Percentiles rank a stretch among this genome's conserved stretches.
These are phyloP conservation scores for Byasa hedistus DNA, from an alignment of 2,888 invertebrate species.

Conservation along the genomic window DNA sequence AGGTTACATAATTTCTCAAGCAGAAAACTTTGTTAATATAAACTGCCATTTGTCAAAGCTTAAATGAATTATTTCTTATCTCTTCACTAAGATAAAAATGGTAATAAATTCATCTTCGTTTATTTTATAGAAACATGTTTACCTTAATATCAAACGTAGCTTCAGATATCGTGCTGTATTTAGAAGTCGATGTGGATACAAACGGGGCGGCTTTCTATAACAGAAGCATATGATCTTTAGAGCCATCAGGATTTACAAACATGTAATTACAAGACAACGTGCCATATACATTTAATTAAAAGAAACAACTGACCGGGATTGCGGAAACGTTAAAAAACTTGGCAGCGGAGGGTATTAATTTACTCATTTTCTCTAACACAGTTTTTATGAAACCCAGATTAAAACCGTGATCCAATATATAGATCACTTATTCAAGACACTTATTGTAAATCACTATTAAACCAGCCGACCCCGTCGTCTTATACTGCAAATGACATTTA, in stretches of 20 bases:
- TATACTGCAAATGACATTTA: slow-evolving; percentile 23
- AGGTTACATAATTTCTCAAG: slow-evolving; percentile 67
- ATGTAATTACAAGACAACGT: slow-evolving; percentile 1
- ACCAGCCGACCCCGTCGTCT: slow-evolving; percentile 21
- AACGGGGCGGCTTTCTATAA: slow-evolving; percentile 68
- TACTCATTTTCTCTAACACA: slow-evolving; percentile 64
- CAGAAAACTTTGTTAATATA: slow-evolving; percentile 27
- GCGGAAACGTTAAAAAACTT: slow-evolving; percentile 59
- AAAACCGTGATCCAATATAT: slow-evolving; percentile 24
- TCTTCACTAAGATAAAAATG: not conserved
- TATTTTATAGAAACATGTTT: slow-evolving; percentile 18
- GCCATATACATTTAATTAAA: not conserved
- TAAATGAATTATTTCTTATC: not conserved
- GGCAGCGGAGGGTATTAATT: slow-evolving; percentile 61
- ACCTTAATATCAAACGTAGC: slow-evolving; percentile 82
- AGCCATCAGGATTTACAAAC: slow-evolving; percentile 8
- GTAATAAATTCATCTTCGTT: not conserved
- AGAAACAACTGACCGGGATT: slow-evolving; percentile 52
- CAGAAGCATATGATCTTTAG: slow-evolving; percentile 27
- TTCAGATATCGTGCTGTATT: slow-evolving; percentile 81
- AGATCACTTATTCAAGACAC: slow-evolving; percentile 21
- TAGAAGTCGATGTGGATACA: slow-evolving; percentile 64
- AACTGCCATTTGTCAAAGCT: not conserved
- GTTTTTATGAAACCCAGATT: slow-evolving; percentile 64
- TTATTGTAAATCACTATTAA: slow-evolving; percentile 4